Evolutionary conservation across 2,888 invertebrate species (phyloP).

Genomic region (Trissoscelio sp.): DNA sequence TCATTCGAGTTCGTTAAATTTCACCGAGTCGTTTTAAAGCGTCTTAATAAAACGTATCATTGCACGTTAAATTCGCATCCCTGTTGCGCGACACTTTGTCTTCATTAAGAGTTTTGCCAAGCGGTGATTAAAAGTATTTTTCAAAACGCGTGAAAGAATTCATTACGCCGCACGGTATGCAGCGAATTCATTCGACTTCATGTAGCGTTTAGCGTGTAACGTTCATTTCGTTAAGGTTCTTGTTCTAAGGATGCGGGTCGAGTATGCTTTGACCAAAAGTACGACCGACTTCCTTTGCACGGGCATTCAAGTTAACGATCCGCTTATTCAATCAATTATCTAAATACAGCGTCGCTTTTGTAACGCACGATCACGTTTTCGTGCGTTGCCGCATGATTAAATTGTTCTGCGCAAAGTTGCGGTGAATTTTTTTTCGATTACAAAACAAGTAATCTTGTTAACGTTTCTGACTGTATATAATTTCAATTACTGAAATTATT

Average conservation of each 20-base stretch:
- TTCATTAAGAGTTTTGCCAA: too few relatives aligned
- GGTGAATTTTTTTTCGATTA: neutral
- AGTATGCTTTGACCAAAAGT: conserved; percentile 43
- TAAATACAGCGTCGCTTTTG: conserved; percentile 42
- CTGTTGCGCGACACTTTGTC: neutral
- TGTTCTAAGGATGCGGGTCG: conserved; percentile 9
- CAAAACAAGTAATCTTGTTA: too few relatives aligned
- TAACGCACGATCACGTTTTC: conserved; percentile 25
- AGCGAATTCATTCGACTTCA: too few relatives aligned
- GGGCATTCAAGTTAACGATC: conserved; percentile 35
- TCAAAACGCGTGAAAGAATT: conserved; percentile 30
- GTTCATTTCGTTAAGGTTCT: conserved; percentile 27
- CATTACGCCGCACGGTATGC: too few relatives aligned
- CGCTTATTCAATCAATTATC: conserved; percentile 46
- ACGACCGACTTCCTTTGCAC: conserved; percentile 14
- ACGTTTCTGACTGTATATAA: too few relatives aligned
- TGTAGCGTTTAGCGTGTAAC: conserved; percentile 32
- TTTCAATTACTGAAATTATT: too few relatives aligned
- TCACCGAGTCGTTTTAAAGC: neutral
- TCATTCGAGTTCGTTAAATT: conserved; percentile 27
- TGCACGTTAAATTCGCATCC: conserved; percentile 5
- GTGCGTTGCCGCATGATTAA: conserved; percentile 12
- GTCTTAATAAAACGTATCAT: conserved; percentile 15
- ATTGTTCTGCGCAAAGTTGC: conserved; percentile 7
- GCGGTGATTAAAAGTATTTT: conserved; percentile 19